Conservation (phyloP, 1,140 invertebrate genomes). For the Leptinotarsa lineolata region DNA sequence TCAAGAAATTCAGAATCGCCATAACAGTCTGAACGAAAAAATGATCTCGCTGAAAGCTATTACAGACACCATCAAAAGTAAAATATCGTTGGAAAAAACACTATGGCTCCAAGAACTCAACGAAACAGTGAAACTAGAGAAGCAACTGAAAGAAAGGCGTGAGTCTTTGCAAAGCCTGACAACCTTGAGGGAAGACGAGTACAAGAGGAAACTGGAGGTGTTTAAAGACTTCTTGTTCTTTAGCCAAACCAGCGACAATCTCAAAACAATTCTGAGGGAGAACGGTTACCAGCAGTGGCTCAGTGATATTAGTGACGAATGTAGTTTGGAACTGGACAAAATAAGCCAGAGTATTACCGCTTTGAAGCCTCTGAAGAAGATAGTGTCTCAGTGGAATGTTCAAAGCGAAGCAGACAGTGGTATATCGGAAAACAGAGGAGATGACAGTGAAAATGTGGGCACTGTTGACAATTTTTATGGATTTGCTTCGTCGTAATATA, state of each 20-base stretch:
- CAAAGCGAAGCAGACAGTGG: constrained; percentile 4
- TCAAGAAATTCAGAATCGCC: constrained; percentile 3
- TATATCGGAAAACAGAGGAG: not conserved
- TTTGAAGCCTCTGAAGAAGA: constrained; percentile 21
- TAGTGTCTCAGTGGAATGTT: constrained; percentile 14
- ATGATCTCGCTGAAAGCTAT: constrained; percentile 10
- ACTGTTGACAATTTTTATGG: too few relatives aligned
- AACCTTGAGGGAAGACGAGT: not conserved
- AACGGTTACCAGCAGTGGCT: constrained; percentile 22
- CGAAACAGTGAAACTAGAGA: constrained; percentile 13
- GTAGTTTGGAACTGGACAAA: constrained; percentile 9
- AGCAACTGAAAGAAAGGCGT: constrained; percentile 14
- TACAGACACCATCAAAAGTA: constrained; percentile 15
- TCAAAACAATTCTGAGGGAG: not conserved
- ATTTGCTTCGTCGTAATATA: too few relatives aligned
- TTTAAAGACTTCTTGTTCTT: constrained; percentile 24
- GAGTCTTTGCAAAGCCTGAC: not conserved
- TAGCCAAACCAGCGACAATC: constrained; percentile 1
- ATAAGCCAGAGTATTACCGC: not conserved
- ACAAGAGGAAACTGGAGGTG: constrained; percentile 12
- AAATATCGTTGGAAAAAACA: constrained; percentile 9
- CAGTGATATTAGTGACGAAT: not conserved
- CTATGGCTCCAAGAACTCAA: constrained; percentile 7
- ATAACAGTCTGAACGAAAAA: constrained; percentile 1
- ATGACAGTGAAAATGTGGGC: not conserved